phyloP scores from a whole-genome alignment of 1,140 invertebrate species.

The Ips nitidus region DNA sequence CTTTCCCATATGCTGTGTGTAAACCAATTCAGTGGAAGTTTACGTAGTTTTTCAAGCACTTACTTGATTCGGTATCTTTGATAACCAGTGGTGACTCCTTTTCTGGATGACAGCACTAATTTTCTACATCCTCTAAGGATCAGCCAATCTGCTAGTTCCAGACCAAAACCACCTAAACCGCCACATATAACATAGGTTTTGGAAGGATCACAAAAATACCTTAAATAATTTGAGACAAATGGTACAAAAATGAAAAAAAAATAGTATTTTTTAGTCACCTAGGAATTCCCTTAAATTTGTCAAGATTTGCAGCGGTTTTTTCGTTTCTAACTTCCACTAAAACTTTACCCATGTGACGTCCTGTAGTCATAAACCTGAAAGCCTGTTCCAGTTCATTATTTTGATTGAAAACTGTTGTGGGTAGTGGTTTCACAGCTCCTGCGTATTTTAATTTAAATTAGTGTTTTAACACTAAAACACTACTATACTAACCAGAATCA shows the following conservation, averaged over 20 bases:
- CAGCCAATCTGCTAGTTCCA: conserved; percentile 88
- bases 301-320: conserved; percentile 54
- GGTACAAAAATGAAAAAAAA: background rate
- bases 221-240: conserved; percentile 13
- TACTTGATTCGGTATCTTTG: conserved; percentile 67
- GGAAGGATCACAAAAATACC: conserved; percentile 51
- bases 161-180: conserved; percentile 86
- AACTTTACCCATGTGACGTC: conserved; percentile 87
- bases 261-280: conserved; percentile 17
- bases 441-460: conserved; percentile 61
- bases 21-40: background rate
- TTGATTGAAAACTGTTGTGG: conserved; percentile 59
- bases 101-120: conserved; percentile 77
- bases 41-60: conserved; percentile 17
- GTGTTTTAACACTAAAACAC: background rate
- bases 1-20: conserved; percentile 55
- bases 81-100: conserved; percentile 78
- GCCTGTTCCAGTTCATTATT: conserved; percentile 65
- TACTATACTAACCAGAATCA: conserved; percentile 46
- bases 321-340: conserved; percentile 68
- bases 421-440: conserved; percentile 67
- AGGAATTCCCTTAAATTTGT: conserved; percentile 19
- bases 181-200: conserved; percentile 64
- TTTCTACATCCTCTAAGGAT: conserved; percentile 75
- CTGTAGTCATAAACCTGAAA: conserved; percentile 76